Conservation (phyloP, 2,113 vertebrate genomes). For the Archilochus colubris region DNA sequence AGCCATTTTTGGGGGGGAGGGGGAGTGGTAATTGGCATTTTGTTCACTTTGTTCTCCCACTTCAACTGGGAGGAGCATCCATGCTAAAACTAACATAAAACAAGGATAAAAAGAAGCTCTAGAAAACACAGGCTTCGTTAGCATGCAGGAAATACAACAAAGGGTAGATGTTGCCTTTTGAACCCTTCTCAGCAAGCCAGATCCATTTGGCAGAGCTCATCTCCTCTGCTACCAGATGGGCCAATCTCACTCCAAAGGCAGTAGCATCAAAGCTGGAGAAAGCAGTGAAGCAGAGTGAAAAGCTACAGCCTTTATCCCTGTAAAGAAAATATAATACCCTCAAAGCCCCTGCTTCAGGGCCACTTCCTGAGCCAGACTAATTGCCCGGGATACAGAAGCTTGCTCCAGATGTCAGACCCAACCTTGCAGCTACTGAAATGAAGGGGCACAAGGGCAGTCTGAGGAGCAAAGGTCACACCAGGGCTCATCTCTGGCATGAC, state of each 20-base stretch:
- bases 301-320: neutral
- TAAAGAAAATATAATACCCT: neutral
- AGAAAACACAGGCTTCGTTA: neutral
- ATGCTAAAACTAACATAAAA: neutral
- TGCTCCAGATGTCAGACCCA: neutral
- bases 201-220: neutral
- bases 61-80: neutral
- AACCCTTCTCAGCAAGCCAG: slow-evolving; percentile 12
- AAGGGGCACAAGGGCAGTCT: neutral
- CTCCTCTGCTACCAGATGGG: neutral
- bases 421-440: neutral
- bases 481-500: neutral
- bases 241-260: neutral
- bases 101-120: neutral
- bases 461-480: neutral
- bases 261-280: neutral
- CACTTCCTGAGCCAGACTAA: neutral
- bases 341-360: neutral
- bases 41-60: neutral
- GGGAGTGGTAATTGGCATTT: neutral
- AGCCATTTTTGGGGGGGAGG: rapidly evolving
- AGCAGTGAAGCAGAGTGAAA: neutral
- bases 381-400: neutral
- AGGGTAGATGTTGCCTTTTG: slow-evolving; percentile 43
- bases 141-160: neutral